Evolutionary conservation across 2,113 vertebrate genomes (phyloP).

Genomic region (Ginglymostoma cirratum): DNA sequence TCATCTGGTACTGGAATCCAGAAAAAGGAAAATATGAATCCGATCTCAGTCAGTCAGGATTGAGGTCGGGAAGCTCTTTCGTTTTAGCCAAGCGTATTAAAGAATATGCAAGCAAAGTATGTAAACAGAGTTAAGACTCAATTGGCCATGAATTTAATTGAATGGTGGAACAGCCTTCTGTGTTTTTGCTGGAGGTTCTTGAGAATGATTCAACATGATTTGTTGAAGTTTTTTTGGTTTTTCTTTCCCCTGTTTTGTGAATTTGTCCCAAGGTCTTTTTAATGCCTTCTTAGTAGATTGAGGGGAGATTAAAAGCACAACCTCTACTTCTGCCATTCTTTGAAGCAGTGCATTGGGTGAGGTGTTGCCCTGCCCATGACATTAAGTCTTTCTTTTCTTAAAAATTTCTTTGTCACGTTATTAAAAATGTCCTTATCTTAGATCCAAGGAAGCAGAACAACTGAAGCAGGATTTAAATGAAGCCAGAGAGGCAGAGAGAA

Average conservation of each 20-base stretch:
- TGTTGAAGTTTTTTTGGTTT: background rate
- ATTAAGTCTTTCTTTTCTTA: background rate
- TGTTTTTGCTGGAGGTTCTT: background rate
- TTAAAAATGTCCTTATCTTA: conserved; percentile 44
- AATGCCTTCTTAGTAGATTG: background rate
- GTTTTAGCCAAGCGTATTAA: too few relatives aligned
- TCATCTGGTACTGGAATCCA: too few relatives aligned
- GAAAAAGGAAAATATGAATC: too few relatives aligned
- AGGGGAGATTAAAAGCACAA: background rate
- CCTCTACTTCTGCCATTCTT: background rate
- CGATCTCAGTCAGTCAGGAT: too few relatives aligned
- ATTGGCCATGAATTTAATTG: too few relatives aligned
- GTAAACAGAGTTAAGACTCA: too few relatives aligned
- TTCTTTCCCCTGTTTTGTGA: background rate
- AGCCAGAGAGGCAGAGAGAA: conserved; percentile 75
- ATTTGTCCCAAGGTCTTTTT: background rate
- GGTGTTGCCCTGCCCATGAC: background rate
- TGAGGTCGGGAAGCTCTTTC: too few relatives aligned
- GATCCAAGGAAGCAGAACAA: conserved; percentile 81
- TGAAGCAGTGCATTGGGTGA: background rate
- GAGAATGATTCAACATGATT: background rate
- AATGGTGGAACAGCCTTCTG: background rate
- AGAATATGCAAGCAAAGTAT: too few relatives aligned
- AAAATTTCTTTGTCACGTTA: background rate
- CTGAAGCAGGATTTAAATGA: conserved; percentile 82